Percentiles rank a stretch among this genome's conserved stretches.
phyloP scores from a whole-genome alignment of 1,140 invertebrate genomes.

The Cotesia vestalis region DNA sequence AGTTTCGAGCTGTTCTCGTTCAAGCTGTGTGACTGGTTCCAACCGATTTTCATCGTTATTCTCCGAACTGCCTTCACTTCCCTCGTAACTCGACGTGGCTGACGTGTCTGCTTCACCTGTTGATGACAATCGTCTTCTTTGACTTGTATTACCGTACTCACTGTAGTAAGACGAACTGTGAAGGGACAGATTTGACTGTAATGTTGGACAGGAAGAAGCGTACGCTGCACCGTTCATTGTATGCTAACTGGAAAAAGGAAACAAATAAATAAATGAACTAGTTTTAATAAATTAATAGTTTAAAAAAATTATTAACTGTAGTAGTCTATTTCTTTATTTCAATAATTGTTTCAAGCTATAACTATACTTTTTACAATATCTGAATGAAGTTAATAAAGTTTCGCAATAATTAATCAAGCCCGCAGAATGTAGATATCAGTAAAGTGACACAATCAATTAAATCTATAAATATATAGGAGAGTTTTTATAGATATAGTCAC shows the following conservation, averaged over 20 bases:
- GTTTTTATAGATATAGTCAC: no score
- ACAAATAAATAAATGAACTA: no score
- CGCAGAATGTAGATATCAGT: no score
- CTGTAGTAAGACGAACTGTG: conserved; percentile 57
- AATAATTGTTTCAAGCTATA: no score
- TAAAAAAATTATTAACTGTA: no score
- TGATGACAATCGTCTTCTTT: conserved; percentile 58
- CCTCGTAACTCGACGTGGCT: conserved; percentile 63
- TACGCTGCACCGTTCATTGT: conserved; percentile 54
- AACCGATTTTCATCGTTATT: conserved; percentile 61
- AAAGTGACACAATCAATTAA: no score
- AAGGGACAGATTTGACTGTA: conserved; percentile 55
- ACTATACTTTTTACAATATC: no score
- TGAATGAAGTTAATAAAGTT: no score
- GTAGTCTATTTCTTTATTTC: no score
- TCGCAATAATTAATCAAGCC: no score
- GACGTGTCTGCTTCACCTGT: conserved; percentile 66
- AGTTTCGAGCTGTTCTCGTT: conserved; percentile 79
- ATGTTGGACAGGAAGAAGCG: conserved; percentile 53
- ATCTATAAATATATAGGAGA: no score
- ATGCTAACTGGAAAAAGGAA: conserved; percentile 37
- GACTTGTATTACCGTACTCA: conserved; percentile 55
- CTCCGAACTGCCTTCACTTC: conserved; percentile 58
- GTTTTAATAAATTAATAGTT: no score
- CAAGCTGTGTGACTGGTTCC: conserved; percentile 72